Evolutionary conservation across 2,888 invertebrate species (phyloP).

Genomic region (Phragmatobia fuliginosa): DNA sequence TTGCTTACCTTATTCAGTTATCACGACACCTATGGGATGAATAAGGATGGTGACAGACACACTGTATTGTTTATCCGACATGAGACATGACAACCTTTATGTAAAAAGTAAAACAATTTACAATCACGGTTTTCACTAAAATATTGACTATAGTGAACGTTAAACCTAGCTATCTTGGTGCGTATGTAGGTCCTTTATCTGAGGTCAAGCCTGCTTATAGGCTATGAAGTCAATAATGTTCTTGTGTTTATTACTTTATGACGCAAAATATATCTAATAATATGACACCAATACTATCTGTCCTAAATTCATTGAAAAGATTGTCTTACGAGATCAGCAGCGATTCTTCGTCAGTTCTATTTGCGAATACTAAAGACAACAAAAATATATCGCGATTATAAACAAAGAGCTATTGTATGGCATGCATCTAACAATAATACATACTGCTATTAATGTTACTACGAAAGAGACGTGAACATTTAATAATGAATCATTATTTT

Average conservation of each 20-base stretch:
- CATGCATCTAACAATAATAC: too few relatives aligned
- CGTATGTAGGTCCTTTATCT: conserved; percentile 39
- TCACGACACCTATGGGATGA: too few relatives aligned
- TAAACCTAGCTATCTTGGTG: conserved; percentile 19
- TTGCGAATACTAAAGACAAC: neutral
- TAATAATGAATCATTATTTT: too few relatives aligned
- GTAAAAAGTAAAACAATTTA: too few relatives aligned
- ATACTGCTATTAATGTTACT: too few relatives aligned
- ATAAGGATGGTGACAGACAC: too few relatives aligned
- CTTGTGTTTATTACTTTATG: conserved; percentile 27
- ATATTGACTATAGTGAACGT: conserved; percentile 6
- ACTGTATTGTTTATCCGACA: too few relatives aligned
- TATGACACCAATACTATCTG: conserved; percentile 1
- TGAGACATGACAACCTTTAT: too few relatives aligned
- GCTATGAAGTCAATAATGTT: conserved; percentile 26
- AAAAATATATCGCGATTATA: neutral
- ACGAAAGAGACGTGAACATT: too few relatives aligned
- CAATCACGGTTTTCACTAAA: neutral
- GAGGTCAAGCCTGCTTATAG: conserved; percentile 37
- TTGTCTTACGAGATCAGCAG: neutral
- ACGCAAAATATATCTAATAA: conserved; percentile 36
- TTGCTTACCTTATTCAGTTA: too few relatives aligned
- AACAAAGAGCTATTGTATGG: too few relatives aligned
- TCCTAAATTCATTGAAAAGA: neutral
- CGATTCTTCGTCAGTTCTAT: neutral